Conservation (phyloP, 2,888 invertebrate genomes). For the Sylvicola cinctus region DNA sequence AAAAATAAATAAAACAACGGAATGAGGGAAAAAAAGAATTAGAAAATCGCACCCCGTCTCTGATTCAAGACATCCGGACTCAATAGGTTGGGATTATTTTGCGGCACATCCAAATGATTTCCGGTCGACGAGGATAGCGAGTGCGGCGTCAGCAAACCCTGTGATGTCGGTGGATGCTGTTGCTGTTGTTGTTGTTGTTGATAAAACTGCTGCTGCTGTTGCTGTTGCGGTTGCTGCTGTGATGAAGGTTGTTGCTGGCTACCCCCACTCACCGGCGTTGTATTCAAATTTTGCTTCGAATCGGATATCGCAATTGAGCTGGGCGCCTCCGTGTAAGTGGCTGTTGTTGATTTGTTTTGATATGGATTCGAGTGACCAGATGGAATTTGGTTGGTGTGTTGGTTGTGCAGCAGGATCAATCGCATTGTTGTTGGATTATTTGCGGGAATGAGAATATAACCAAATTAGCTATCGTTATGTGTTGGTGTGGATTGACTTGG, state of each 20-base stretch:
- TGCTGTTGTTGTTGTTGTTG: conserved; percentile 16
- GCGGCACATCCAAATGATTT: conserved; percentile 63
- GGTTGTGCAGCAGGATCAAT: too few species aligned
- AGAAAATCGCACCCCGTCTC: conserved; percentile 32
- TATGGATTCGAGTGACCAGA: conserved; percentile 13
- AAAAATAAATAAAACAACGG: background rate
- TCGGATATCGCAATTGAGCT: conserved; percentile 24
- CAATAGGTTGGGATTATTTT: conserved; percentile 55
- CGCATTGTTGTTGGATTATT: too few species aligned
- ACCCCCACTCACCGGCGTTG: conserved; percentile 11
- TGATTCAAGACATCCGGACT: conserved; percentile 60
- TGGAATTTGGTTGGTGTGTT: too few species aligned
- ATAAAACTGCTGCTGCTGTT: conserved; percentile 19
- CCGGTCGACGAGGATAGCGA: conserved; percentile 29
- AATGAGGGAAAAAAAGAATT: conserved; percentile 2
- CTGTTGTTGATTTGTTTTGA: conserved; percentile 16
- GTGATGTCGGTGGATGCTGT: conserved; percentile 12
- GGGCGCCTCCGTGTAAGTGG: conserved; percentile 1
- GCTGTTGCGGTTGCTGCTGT: conserved; percentile 26
- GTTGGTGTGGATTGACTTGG: too few species aligned
- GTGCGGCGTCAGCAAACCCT: conserved; percentile 20
- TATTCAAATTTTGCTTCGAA: conserved; percentile 25
- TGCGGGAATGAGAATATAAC: too few species aligned
- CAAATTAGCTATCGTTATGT: too few species aligned
- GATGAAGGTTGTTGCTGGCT: conserved; percentile 12